phyloP scores from a whole-genome alignment of 2,888 invertebrate species.

The Tuta absoluta region DNA sequence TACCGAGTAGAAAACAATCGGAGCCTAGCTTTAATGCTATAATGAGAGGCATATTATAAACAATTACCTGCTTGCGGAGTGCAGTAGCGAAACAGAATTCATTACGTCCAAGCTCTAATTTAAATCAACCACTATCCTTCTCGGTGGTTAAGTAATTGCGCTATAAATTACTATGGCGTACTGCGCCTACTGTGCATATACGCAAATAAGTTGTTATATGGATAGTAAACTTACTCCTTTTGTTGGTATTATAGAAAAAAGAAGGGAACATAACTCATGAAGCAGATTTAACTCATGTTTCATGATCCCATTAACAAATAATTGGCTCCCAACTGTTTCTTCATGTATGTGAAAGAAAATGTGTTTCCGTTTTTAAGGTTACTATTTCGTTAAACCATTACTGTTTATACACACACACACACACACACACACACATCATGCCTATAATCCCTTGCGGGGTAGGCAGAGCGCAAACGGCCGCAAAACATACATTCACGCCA shows the following conservation, averaged over 20 bases:
- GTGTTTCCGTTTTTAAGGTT: no score
- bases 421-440: no score
- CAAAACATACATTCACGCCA: no score
- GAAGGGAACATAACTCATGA: no score
- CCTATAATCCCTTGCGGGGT: no score
- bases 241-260: not conserved
- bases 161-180: conserved; percentile 17
- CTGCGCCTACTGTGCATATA: not conserved
- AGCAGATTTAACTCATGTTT: not conserved
- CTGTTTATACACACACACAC: no score
- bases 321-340: conserved; percentile 15
- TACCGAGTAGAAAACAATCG: conserved; percentile 74
- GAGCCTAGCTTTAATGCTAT: conserved; percentile 60
- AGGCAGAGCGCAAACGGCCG: no score
- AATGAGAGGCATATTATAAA: conserved; percentile 63
- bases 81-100: conserved; percentile 56
- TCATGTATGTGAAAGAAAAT: conserved; percentile 30
- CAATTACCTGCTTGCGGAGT: conserved; percentile 61
- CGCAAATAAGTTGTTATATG: not conserved
- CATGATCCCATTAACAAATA: conserved; percentile 8
- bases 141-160: conserved; percentile 34
- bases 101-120: conserved; percentile 51
- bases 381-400: no score
- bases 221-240: no score
- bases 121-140: conserved; percentile 46